These are phyloP conservation scores for Protonibea diacanthus DNA, from an alignment of 2,797 vertebrate species.

Conservation along the genomic window DNA sequence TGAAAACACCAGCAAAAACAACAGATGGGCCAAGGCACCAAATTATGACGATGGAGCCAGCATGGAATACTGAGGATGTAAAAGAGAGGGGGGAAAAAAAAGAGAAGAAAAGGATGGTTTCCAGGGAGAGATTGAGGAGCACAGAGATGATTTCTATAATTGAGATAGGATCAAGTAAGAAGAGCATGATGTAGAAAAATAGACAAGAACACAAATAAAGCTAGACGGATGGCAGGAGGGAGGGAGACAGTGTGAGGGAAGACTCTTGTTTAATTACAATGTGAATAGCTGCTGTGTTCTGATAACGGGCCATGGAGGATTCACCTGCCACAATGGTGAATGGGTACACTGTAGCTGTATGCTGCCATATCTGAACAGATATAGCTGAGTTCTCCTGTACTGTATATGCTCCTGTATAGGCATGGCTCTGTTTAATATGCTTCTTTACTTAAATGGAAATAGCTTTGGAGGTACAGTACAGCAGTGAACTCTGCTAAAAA, in stretches of 20 bases:
- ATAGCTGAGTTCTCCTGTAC: slow-evolving; percentile 5
- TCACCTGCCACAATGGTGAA: slow-evolving; percentile 65
- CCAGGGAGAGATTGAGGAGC: slow-evolving; percentile 52
- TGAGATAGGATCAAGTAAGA: slow-evolving; percentile 68
- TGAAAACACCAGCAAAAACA: slow-evolving; percentile 65
- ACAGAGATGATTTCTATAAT: slow-evolving; percentile 67
- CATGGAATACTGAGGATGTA: slow-evolving; percentile 52
- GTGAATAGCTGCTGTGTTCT: slow-evolving; percentile 62
- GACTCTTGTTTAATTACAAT: slow-evolving; percentile 67
- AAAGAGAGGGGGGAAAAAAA: slow-evolving; percentile 2
- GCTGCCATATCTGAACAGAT: slow-evolving; percentile 21
- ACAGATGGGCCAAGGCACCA: slow-evolving; percentile 79
- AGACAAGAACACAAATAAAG: slow-evolving; percentile 64
- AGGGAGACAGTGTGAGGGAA: slow-evolving; percentile 49
- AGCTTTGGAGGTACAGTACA: slow-evolving; percentile 7
- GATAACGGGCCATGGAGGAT: slow-evolving; percentile 66
- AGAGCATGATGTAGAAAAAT: slow-evolving; percentile 52
- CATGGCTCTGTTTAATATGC: not conserved
- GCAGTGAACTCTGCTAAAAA: not conserved
- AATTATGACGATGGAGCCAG: slow-evolving; percentile 62
- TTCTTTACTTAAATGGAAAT: not conserved
- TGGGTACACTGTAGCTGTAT: slow-evolving; percentile 1
- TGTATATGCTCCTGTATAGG: not conserved
- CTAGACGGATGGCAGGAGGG: slow-evolving; percentile 29
- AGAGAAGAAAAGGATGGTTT: slow-evolving; percentile 36